Base-by-base conservation (phyloP, 2,888 invertebrate genomes). In the Coleophora deauratella region DNA sequence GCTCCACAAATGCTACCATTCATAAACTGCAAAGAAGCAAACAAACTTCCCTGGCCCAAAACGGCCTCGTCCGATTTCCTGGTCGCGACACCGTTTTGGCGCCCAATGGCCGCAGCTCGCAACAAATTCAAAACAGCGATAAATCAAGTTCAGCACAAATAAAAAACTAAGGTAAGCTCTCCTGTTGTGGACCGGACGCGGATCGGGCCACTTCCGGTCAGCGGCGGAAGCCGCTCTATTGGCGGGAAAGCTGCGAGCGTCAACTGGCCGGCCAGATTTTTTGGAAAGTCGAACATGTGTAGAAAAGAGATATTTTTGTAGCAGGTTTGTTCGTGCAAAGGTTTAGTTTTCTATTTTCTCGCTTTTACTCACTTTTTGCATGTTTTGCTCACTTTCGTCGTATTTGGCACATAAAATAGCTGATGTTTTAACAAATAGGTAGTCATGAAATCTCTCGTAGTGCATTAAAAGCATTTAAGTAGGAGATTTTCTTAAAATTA, bases 111-210 rank as follows among this genome's bases (percentile, higher is more conserved):
- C 31, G 11, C 7, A n/a, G 10, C n/a, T 10, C 56, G 64, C 62
- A 72, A 73, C 78, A 80, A 80, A 80, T 80, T 80, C 81, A 73
- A 72, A 81, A 82, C 82, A 80, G 57, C 67, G 65, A 82, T 85
- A 85, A 82, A 84, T 85, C 84, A 79, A 41, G 69, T 49, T 57
- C 51, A 47, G 60, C 60, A 81, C 79, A 84, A 84, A 82, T 81
- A 85, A 84, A 85, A 79, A 82, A 84, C 73, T 66, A 79, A 84
- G 84, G 84, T 85, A 82, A 82, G 84, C 82, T 80, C 72, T 77
- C 78, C 81, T 77, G 81, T 76, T 79, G 82, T 78, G 70, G 76
- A 65, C 70, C 70, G 72, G 55, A 58, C 63, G 65, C 52, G 59
- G 64, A 65, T 62, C 72, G 66, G 73, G 64, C 67, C 72, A 70